These are phyloP conservation scores for Xenopus laevis DNA, from an alignment of 2,113 vertebrate species.

Conservation along the genomic window DNA sequence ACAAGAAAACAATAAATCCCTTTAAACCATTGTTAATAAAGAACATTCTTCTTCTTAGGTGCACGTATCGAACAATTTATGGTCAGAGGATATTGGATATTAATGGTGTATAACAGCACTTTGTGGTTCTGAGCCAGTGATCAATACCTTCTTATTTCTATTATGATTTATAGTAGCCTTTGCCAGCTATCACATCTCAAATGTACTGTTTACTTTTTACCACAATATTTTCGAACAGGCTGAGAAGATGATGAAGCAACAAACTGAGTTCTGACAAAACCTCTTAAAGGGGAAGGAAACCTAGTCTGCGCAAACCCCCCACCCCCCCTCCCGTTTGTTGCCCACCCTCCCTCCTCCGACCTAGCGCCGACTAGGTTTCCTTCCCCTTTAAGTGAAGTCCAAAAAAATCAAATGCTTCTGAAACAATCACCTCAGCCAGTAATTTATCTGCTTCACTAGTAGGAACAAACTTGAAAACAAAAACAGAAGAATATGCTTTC, in stretches of 20 bases:
- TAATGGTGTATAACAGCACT: constrained; percentile 11
- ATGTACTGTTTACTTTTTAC: constrained; percentile 31
- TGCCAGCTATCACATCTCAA: constrained; percentile 31
- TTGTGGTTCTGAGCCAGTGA: constrained; percentile 35
- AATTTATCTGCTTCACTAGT: constrained; percentile 18
- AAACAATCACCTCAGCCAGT: constrained; percentile 28
- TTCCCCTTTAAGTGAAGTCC: constrained; percentile 31
- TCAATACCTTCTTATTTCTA: constrained; percentile 28
- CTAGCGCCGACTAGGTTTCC: no score
- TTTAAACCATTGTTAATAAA: constrained; percentile 5
- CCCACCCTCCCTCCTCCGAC: no score
- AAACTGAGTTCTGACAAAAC: constrained; percentile 44
- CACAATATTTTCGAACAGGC: constrained; percentile 3
- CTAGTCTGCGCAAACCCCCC: no score
- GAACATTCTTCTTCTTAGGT: background rate
- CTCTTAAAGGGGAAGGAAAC: no score
- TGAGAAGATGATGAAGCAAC: constrained; percentile 36
- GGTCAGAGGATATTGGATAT: background rate
- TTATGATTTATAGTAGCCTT: constrained; percentile 34
- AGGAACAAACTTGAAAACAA: background rate
- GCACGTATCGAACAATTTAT: constrained; percentile 4
- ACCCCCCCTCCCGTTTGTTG: no score
- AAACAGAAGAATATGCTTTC: background rate
- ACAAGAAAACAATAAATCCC: background rate
- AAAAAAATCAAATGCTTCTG: constrained; percentile 29